Conservation (phyloP, 1,140 invertebrate genomes). For the Procambarus clarkii region DNA sequence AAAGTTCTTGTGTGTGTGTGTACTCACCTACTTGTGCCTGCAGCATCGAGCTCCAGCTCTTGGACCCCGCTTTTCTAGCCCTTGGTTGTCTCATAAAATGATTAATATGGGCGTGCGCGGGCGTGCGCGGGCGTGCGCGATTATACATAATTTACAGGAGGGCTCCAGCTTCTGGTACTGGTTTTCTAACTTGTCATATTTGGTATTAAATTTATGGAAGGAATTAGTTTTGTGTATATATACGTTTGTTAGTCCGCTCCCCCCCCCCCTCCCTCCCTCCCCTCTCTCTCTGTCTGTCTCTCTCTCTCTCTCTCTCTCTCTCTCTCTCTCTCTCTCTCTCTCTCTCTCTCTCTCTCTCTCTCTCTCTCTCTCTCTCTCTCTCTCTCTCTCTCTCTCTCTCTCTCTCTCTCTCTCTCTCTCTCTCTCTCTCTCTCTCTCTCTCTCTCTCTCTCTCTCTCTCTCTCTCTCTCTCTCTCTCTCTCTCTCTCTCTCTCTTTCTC, state of each 20-base stretch:
- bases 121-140: too few relatives aligned
- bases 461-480: slow-evolving; percentile 23
- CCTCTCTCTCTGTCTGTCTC: slow-evolving; percentile 3
- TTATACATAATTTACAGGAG: too few relatives aligned
- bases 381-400: slow-evolving; percentile 25
- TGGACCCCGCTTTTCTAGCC: too few relatives aligned
- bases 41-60: too few relatives aligned
- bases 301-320: slow-evolving; percentile 30
- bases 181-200: too few relatives aligned
- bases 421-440: slow-evolving; percentile 22
- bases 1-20: too few relatives aligned
- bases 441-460: slow-evolving; percentile 30
- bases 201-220: too few relatives aligned
- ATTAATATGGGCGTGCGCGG: too few relatives aligned
- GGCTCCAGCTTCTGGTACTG: too few relatives aligned
- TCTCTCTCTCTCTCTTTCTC: slow-evolving; percentile 32
- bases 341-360: slow-evolving; percentile 28
- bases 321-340: slow-evolving; percentile 22
- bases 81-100: too few relatives aligned
- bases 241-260: not conserved
- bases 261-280: not conserved
- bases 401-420: slow-evolving; percentile 28
- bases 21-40: too few relatives aligned
- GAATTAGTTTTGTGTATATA: too few relatives aligned
- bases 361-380: slow-evolving; percentile 25